Evolutionary conservation across 23 tunicate genomes (phyloP).

Genomic region (Halocynthia roretzi): DNA sequence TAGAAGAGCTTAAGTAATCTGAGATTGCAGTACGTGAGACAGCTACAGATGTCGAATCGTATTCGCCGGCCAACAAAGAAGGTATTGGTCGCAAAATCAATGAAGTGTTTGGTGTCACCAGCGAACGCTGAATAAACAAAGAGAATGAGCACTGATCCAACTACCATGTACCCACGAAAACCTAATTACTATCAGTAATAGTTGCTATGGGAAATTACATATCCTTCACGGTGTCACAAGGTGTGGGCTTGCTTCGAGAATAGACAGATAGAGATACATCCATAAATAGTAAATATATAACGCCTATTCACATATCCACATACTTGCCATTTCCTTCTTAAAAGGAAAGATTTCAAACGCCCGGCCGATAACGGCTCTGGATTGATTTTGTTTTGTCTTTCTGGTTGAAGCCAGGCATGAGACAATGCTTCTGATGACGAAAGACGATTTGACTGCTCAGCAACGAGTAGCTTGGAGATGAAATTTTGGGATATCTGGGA

Average conservation of each 20-base stretch:
- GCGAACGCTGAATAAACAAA: conserved; percentile 31
- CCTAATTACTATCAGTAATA: too few relatives aligned
- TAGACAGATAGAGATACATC: too few relatives aligned
- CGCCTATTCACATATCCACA: not conserved
- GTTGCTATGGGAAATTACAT: too few relatives aligned
- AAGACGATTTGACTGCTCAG: conserved; percentile 31
- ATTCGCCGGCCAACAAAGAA: conserved; percentile 43
- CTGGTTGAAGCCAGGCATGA: conserved; percentile 36
- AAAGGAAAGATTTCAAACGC: conserved; percentile 30
- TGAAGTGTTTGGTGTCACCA: conserved; percentile 33
- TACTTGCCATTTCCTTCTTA: conserved; percentile 52
- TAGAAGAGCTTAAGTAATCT: conserved; percentile 20
- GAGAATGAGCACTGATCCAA: too few relatives aligned
- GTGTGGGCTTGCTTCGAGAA: too few relatives aligned
- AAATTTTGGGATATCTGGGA: conserved; percentile 24
- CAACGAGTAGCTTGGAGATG: conserved; percentile 19
- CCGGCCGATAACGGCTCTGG: conserved; percentile 9
- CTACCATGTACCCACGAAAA: too few relatives aligned
- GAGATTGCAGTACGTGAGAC: conserved; percentile 24
- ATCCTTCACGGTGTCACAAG: too few relatives aligned
- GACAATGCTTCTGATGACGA: conserved; percentile 21
- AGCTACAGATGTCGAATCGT: conserved; percentile 38
- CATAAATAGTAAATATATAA: too few relatives aligned
- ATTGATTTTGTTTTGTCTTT: not conserved
- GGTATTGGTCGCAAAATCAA: conserved; percentile 35